Conservation (phyloP, 2,888 invertebrate genomes). For the Hemistola chrysoprasaria region DNA sequence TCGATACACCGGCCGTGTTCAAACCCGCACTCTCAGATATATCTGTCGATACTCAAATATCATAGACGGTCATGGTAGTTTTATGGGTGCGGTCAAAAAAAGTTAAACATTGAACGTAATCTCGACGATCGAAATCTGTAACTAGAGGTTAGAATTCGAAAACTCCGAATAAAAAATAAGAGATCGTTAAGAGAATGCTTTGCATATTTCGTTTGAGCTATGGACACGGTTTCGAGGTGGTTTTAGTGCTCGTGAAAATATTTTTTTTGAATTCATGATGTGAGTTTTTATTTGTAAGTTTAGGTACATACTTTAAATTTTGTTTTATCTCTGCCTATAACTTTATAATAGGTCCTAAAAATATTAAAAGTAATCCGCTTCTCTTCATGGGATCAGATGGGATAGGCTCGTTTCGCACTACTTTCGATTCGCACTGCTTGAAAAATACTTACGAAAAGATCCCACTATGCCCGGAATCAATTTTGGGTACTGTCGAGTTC, state of each 20-base stretch:
- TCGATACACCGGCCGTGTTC: constrained; percentile 48
- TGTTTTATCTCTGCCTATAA: no score
- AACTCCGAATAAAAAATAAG: constrained; percentile 53
- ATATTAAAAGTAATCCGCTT: no score
- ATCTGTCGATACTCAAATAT: constrained; percentile 68
- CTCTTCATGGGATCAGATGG: no score
- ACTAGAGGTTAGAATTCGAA: constrained; percentile 65
- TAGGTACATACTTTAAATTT: no score
- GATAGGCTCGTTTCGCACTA: no score
- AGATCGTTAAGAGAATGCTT: constrained; percentile 60
- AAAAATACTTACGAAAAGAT: no score
- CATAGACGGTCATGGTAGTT: constrained; percentile 65
- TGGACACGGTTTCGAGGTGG: constrained; percentile 34
- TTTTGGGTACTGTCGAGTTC: no score
- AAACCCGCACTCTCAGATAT: constrained; percentile 50
- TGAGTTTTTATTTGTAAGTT: neutral
- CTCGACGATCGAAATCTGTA: constrained; percentile 59
- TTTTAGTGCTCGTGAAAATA: constrained; percentile 21
- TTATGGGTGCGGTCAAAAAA: constrained; percentile 57
- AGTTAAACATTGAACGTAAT: constrained; percentile 51
- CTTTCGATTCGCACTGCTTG: no score
- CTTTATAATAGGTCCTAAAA: no score
- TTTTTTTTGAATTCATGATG: constrained; percentile 13
- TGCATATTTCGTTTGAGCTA: constrained; percentile 54
- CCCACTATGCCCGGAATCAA: no score